Evolutionary conservation across 2,888 invertebrate genomes (phyloP).

Genomic region (Oscheius sp.): DNA sequence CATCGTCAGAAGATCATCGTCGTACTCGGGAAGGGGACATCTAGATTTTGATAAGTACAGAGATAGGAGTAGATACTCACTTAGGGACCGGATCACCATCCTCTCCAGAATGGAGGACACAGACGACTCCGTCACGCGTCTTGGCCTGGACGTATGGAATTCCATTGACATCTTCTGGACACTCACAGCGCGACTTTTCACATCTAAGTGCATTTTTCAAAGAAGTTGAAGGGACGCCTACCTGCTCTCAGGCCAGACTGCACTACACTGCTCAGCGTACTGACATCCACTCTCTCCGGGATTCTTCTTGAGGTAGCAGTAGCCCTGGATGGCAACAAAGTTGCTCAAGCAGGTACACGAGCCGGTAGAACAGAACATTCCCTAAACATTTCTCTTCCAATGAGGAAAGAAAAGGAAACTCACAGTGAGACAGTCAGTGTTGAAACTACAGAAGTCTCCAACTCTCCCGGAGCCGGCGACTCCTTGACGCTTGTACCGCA

Average conservation of each 20-base stretch:
- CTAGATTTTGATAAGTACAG: constrained; percentile 33
- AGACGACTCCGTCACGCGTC: constrained; percentile 71
- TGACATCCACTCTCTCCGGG: constrained; percentile 72
- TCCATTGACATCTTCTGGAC: constrained; percentile 72
- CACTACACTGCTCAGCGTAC: constrained; percentile 71
- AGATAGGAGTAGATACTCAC: constrained; percentile 12
- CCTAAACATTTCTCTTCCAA: constrained; percentile 44
- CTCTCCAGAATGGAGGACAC: constrained; percentile 71
- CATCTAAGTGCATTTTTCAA: constrained; percentile 44
- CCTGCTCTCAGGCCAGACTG: constrained; percentile 71
- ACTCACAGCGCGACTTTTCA: constrained; percentile 71
- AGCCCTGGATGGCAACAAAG: constrained; percentile 73
- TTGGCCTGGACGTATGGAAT: constrained; percentile 71
- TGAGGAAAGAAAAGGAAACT: neutral
- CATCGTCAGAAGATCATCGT: constrained; percentile 72
- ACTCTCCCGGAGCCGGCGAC: constrained; percentile 72
- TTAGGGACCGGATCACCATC: constrained; percentile 71
- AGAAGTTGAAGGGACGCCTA: neutral
- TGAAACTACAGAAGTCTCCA: constrained; percentile 72
- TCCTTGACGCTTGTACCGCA: constrained; percentile 70
- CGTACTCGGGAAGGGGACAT: constrained; percentile 67
- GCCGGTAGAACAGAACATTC: constrained; percentile 73
- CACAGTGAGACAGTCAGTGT: constrained; percentile 72
- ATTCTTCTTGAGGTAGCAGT: constrained; percentile 72
- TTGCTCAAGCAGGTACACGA: constrained; percentile 72